A percentile compares a stretch with the other conserved stretches of the same genome.
phyloP scores from a whole-genome alignment of 2,797 vertebrate species.

The Oryzias sinensis region DNA sequence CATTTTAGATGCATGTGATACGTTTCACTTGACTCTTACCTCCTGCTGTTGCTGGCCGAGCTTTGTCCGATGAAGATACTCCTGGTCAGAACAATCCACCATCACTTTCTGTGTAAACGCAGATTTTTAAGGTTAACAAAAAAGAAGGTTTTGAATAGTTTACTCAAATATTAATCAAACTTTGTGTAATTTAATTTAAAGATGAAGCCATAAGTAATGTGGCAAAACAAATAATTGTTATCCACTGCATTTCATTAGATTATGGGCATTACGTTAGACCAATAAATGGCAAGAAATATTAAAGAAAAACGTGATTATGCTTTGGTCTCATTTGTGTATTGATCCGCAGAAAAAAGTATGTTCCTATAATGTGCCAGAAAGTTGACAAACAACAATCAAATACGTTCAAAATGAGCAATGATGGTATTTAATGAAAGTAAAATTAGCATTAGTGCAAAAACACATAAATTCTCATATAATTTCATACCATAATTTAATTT shows the following conservation, averaged over 20 bases:
- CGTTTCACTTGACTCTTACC: constrained; percentile 17
- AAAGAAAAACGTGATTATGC: constrained; percentile 32
- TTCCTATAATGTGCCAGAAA: constrained; percentile 21
- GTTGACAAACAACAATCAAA: constrained; percentile 10
- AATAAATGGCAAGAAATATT: constrained; percentile 33
- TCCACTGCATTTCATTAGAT: constrained; percentile 29
- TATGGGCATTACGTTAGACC: constrained; percentile 25
- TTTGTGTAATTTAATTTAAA: too few relatives aligned
- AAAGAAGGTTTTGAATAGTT: background rate
- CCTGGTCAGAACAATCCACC: constrained; percentile 61
- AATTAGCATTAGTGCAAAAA: background rate
- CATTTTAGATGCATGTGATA: too few relatives aligned
- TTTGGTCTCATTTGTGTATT: constrained; percentile 39
- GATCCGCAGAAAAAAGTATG: constrained; percentile 33
- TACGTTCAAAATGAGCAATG: constrained; percentile 6
- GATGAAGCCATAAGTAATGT: constrained; percentile 1
- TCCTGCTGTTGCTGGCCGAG: constrained; percentile 54
- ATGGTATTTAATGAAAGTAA: constrained; percentile 1
- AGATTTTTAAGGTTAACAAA: background rate
- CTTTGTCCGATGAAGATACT: constrained; percentile 49
- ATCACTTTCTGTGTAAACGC: constrained; percentile 44
- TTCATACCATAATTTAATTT: constrained; percentile 23
- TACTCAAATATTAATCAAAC: background rate
- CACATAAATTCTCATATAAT: constrained; percentile 2
- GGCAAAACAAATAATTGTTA: constrained; percentile 11